Percentiles rank a stretch among this genome's conserved stretches.
phyloP scores from a whole-genome alignment of 2,888 invertebrate species.

The Torymus texanus region DNA sequence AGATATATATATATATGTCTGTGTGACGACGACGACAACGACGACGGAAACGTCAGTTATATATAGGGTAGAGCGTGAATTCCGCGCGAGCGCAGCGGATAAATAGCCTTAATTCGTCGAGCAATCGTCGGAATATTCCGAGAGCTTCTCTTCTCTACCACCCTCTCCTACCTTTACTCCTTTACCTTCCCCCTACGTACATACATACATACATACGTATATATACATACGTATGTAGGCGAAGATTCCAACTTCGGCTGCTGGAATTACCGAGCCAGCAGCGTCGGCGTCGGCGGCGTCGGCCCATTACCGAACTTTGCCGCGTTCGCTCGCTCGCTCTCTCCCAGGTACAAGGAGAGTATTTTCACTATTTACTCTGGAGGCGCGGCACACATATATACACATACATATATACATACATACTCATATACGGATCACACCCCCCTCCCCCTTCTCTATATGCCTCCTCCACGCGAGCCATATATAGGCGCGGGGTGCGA shows the following conservation, averaged over 20 bases:
- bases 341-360: conserved; percentile 59
- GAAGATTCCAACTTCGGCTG: not conserved
- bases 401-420: too few species aligned
- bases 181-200: too few species aligned
- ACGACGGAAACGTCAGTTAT: not conserved
- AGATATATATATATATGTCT: too few species aligned
- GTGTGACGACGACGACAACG: not conserved
- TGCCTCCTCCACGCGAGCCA: too few species aligned
- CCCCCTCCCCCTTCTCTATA: too few species aligned
- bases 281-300: not conserved
- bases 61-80: not conserved
- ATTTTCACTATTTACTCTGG: conserved; percentile 67
- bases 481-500: conserved; percentile 12
- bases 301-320: conserved; percentile 41
- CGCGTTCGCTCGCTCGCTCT: too few species aligned
- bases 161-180: too few species aligned
- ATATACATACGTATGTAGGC: not conserved
- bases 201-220: not conserved
- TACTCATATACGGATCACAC: too few species aligned
- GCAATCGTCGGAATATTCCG: not conserved
- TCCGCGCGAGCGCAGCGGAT: too few species aligned
- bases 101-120: not conserved
- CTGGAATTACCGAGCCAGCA: not conserved
- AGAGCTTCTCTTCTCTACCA: too few species aligned
- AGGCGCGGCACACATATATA: conserved; percentile 38